Evolutionary conservation across 2,113 vertebrate genomes (phyloP).

Genomic region (Grammomys surdaster): DNA sequence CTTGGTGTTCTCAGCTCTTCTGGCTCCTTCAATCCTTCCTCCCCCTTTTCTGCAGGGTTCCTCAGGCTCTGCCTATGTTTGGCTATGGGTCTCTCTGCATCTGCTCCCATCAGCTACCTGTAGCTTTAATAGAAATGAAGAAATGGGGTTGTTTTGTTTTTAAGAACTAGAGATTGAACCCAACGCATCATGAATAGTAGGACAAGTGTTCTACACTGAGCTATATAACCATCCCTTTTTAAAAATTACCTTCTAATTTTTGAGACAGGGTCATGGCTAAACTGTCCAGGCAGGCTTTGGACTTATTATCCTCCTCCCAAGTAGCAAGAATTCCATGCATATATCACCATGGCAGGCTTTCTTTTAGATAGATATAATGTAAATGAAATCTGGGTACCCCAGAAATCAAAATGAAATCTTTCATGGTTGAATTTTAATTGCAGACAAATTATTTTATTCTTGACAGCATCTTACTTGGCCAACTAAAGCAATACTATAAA

Average conservation of each 20-base stretch:
- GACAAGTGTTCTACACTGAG: neutral
- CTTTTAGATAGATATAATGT: constrained; percentile 12
- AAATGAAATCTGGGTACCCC: constrained; percentile 2
- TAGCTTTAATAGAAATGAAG: constrained; percentile 45
- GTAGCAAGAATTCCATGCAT: neutral
- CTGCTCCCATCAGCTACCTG: neutral
- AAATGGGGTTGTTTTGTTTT: neutral
- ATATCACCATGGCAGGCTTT: neutral
- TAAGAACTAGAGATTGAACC: neutral
- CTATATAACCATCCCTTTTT: neutral
- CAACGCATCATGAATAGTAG: neutral
- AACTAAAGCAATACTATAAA: constrained; percentile 69
- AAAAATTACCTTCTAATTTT: neutral
- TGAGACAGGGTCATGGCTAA: neutral
- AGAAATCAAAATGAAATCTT: constrained; percentile 59
- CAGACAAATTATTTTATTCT: constrained; percentile 72
- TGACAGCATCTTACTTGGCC: constrained; percentile 75
- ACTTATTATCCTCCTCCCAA: neutral
- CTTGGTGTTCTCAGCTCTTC: neutral
- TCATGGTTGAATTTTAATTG: constrained; percentile 39
- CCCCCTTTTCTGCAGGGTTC: neutral
- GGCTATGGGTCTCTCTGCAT: neutral
- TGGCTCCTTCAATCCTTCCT: neutral
- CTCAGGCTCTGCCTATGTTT: neutral
- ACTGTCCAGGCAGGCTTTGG: neutral